These are phyloP conservation scores for Amblyopsis hoosieri DNA, from an alignment of 2,797 vertebrate genomes.

Conservation along the genomic window DNA sequence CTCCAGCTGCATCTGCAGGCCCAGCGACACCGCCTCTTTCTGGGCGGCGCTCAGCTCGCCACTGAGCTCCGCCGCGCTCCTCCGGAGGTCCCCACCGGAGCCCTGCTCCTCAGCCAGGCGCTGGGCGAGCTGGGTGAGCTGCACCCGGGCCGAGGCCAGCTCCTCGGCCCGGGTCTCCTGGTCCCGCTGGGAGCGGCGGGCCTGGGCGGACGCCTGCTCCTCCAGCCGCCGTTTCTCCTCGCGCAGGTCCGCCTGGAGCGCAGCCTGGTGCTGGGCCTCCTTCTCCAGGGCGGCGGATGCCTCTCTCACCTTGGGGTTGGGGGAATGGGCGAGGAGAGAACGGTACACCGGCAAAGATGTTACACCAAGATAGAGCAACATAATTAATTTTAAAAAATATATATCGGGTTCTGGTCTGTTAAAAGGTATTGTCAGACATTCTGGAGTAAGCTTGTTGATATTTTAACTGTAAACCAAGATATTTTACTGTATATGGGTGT, in stretches of 20 bases:
- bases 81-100: conserved; percentile 75
- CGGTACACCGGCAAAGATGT: not conserved
- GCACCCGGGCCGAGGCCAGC: conserved; percentile 77
- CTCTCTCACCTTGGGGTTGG: conserved; percentile 61
- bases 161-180: conserved; percentile 78
- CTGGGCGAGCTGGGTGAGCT: conserved; percentile 78
- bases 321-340: not conserved
- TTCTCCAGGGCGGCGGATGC: conserved; percentile 76
- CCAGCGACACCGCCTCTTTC: conserved; percentile 77
- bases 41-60: conserved; percentile 69
- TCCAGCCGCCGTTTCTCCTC: conserved; percentile 83
- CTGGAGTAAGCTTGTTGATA: no score
- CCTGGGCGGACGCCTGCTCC: conserved; percentile 68
- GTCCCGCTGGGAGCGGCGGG: conserved; percentile 75
- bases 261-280: conserved; percentile 75
- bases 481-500: no score
- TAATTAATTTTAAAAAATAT: not conserved
- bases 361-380: not conserved
- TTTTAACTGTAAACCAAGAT: no score
- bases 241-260: conserved; percentile 73
- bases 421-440: no score
- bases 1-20: conserved; percentile 86
- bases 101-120: conserved; percentile 82
- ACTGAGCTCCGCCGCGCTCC: conserved; percentile 66
- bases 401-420: no score